Base-by-base conservation (phyloP, 2,113 vertebrate species). In the Oxygymnocypris stewartii region DNA sequence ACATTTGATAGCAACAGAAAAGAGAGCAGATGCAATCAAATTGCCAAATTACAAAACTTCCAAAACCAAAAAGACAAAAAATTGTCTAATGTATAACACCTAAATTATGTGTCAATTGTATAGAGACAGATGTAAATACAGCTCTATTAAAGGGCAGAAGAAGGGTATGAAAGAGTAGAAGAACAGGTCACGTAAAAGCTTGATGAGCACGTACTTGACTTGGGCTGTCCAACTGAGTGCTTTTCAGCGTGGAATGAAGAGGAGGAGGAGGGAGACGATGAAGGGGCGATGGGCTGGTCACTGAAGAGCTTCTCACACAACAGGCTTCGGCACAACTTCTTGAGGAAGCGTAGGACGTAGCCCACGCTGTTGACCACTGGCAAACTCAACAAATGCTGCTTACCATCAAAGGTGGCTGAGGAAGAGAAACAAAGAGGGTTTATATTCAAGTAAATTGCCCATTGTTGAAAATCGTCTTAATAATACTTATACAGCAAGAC, bases 221-320 rank as follows among this genome's bases (percentile, higher is more conserved):
- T 90, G 79, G 85, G 69, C 81, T 90, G 87, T 76, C 79, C 87
- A 7, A 87, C 89, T 23, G 75, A 85, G 84, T 88, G 82, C 84
- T 88, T 90, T 59, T 90, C 89, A n/a, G 49, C 37, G 35, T 90
- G 89, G 82, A 86, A 86, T 12, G 79, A 87, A 25, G 85, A 88
- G 18, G 85, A 88, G 44, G 87, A 88, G 14, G 87, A 85, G 20
- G 83, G 54, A 1, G 87, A 88, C 25, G 85, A 85, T 31, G 89
- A 87, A 74, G 85, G 95, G 47, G 93, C 93, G 84, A 97, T 97
- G 73, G 97, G 97, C 93, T 97, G 97, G 91, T 97, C 97, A 87
- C 97, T 99, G 94, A 99, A 99, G 91, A 99, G 96, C 88, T 97
- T 96, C 69, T 99, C 98, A 86, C 97, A 99, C 91, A 97, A 93